Evolutionary conservation across 2,113 vertebrate species (phyloP).

Genomic region (Pteropus alecto): DNA sequence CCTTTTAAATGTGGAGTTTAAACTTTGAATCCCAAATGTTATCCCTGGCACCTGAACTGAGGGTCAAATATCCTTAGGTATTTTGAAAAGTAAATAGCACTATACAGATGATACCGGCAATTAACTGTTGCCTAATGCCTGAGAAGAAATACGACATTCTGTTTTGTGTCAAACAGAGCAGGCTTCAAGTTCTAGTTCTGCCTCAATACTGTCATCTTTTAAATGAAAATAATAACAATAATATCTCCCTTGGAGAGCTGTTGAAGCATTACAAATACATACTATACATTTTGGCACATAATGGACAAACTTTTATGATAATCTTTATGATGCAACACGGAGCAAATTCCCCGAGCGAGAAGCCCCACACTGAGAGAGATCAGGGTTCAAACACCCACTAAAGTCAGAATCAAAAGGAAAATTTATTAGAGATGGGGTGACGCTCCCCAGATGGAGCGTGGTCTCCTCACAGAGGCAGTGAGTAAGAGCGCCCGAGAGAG

Average conservation of each 20-base stretch:
- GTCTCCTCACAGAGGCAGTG: too few relatives aligned
- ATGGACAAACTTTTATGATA: not conserved
- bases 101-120: slow-evolving; percentile 39
- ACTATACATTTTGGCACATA: not conserved
- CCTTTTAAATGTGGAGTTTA: slow-evolving; percentile 49
- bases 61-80: slow-evolving; percentile 45
- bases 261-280: not conserved
- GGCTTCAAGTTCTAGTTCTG: not conserved
- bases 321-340: not conserved
- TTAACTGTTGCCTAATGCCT: slow-evolving; percentile 44
- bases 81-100: slow-evolving; percentile 56
- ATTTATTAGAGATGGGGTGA: too few relatives aligned
- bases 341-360: too few relatives aligned
- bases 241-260: not conserved
- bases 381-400: too few relatives aligned
- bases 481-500: too few relatives aligned
- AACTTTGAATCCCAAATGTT: slow-evolving; percentile 51
- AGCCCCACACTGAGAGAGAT: too few relatives aligned
- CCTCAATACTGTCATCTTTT: slow-evolving; percentile 2
- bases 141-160: not conserved
- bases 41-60: slow-evolving; percentile 27
- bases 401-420: too few relatives aligned
- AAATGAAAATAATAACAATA: not conserved
- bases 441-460: too few relatives aligned
- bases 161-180: not conserved